A percentile compares a stretch with the other conserved stretches of the same genome.
phyloP scores from a whole-genome alignment of 2,797 vertebrate genomes.

The Galago senegalensis region DNA sequence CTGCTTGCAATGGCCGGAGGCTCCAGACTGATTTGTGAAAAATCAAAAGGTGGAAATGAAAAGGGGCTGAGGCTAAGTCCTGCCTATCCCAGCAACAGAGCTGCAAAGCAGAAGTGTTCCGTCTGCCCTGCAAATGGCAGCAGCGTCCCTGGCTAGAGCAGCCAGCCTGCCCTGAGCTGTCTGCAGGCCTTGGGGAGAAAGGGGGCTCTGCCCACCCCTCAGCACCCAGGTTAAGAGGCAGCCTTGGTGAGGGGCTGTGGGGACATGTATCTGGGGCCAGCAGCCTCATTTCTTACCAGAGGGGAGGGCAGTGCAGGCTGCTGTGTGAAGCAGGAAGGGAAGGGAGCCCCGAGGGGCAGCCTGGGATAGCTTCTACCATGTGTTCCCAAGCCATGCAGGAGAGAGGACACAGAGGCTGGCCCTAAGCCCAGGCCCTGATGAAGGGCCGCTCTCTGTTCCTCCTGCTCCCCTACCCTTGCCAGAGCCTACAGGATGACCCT shows the following conservation, averaged over 20 bases:
- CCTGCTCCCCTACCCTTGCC: not conserved
- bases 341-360: not conserved
- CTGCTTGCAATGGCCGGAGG: not conserved
- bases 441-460: not conserved
- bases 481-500: not conserved
- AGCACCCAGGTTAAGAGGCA: not conserved
- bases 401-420: not conserved
- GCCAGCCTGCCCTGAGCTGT: not conserved
- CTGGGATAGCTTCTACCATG: not conserved
- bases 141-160: too few relatives aligned
- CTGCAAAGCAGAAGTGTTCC: not conserved
- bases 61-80: not conserved
- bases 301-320: not conserved
- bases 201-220: not conserved
- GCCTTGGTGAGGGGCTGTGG: not conserved
- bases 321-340: not conserved
- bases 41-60: constrained; percentile 8
- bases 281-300: not conserved
- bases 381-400: not conserved
- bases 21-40: not conserved
- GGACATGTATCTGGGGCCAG: not conserved
- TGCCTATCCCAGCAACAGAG: too few relatives aligned
- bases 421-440: too few relatives aligned
- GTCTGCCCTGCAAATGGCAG: not conserved
- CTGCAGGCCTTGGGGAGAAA: not conserved